phyloP scores from a whole-genome alignment of 2,888 invertebrate species.

The Neelides folsomi region DNA sequence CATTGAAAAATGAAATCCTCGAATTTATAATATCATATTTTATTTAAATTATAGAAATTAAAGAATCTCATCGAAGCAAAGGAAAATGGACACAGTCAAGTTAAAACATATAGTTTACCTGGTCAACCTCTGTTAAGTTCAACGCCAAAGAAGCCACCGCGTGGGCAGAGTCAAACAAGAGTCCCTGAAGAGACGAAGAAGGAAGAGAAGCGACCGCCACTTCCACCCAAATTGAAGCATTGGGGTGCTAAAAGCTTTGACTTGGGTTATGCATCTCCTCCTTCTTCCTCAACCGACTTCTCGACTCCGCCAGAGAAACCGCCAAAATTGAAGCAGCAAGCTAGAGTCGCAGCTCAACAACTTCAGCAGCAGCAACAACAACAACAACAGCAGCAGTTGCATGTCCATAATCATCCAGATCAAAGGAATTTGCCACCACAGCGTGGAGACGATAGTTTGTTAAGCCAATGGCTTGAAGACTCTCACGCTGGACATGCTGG shows the following conservation, averaged over 20 bases:
- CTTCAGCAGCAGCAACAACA: conserved; percentile 10
- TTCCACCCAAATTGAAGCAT: conserved; percentile 21
- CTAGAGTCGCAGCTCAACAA: conserved; percentile 6
- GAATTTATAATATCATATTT: not conserved
- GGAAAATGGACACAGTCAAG: conserved; percentile 15
- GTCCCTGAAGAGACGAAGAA: not conserved
- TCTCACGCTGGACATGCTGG: not conserved
- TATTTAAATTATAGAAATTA: conserved; percentile 18
- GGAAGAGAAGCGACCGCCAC: conserved; percentile 12
- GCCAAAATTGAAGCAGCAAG: conserved; percentile 26
- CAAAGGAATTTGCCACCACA: conserved; percentile 5
- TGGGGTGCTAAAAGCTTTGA: conserved; percentile 10
- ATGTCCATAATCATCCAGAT: not conserved
- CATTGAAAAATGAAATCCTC: not conserved
- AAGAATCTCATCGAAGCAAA: conserved; percentile 29
- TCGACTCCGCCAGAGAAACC: conserved; percentile 21
- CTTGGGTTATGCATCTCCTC: not conserved
- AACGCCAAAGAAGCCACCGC: conserved; percentile 8
- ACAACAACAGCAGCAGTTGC: conserved; percentile 6
- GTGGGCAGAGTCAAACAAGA: conserved; percentile 5
- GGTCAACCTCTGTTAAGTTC: conserved; percentile 4
- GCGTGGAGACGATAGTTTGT: conserved; percentile 5
- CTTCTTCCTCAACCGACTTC: not conserved
- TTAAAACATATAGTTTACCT: not conserved
- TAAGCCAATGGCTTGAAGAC: conserved; percentile 31